These are phyloP conservation scores for Channallabes apus DNA, from an alignment of 2,797 vertebrate genomes.

Conservation along the genomic window DNA sequence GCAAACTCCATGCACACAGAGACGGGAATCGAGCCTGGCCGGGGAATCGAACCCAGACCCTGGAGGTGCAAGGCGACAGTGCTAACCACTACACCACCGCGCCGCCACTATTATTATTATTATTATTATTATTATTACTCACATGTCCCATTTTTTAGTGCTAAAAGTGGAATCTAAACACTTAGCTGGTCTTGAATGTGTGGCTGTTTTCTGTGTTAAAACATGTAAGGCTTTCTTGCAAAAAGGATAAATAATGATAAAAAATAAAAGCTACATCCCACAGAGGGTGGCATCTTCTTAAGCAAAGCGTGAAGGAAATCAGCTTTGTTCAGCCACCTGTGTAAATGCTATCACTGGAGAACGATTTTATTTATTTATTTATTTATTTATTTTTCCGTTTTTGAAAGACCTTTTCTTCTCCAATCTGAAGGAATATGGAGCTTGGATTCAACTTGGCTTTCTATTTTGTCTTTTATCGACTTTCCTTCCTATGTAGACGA, in stretches of 20 bases:
- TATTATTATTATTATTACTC: too few relatives aligned
- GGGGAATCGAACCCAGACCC: too few relatives aligned
- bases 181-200: not conserved
- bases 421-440: not conserved
- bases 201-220: not conserved
- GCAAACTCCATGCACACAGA: too few relatives aligned
- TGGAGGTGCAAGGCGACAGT: too few relatives aligned
- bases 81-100: too few relatives aligned
- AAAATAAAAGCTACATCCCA: not conserved
- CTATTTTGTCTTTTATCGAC: not conserved
- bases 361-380: not conserved
- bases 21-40: too few relatives aligned
- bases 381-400: not conserved
- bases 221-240: not conserved
- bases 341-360: constrained; percentile 5
- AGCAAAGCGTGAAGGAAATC: not conserved
- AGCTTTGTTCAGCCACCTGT: not conserved
- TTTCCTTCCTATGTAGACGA: not conserved
- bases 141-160: too few relatives aligned
- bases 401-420: not conserved
- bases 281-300: not conserved
- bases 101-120: too few relatives aligned
- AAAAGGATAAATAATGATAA: not conserved
- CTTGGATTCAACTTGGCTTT: not conserved
- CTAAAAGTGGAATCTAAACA: too few relatives aligned